Conservation (phyloP, 1,140 invertebrate species). For the Zaprionus nigranus region DNA sequence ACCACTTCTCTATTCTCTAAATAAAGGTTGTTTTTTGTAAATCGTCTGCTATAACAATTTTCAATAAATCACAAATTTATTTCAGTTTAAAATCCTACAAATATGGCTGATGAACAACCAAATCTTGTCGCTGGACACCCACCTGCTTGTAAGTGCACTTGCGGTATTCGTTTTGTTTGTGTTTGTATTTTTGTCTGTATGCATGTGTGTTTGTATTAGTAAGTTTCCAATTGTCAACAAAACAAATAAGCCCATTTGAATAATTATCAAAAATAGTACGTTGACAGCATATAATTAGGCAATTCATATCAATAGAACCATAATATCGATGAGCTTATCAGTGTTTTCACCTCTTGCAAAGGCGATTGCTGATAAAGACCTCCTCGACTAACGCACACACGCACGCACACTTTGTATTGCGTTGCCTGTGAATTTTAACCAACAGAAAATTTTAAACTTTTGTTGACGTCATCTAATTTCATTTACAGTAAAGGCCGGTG, state of each 20-base stretch:
- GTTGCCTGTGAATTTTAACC: conserved; percentile 18
- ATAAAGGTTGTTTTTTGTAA: conserved; percentile 10
- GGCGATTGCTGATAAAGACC: conserved; percentile 51
- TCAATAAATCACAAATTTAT: background rate
- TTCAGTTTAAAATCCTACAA: conserved; percentile 19
- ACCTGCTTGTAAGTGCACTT: conserved; percentile 89
- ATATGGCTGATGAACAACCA: conserved; percentile 86
- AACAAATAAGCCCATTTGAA: conserved; percentile 88
- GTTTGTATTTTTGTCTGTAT: conserved; percentile 13
- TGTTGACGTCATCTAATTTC: conserved; percentile 58
- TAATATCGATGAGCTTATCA: conserved; percentile 59
- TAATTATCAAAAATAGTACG: conserved; percentile 15
- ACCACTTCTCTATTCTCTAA: conserved; percentile 18
- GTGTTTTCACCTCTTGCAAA: conserved; percentile 41
- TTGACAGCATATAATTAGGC: conserved; percentile 29
- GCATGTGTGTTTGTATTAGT: conserved; percentile 9
- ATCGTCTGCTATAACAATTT: background rate
- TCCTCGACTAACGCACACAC: background rate
- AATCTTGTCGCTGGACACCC: conserved; percentile 93
- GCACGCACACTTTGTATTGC: conserved; percentile 22
- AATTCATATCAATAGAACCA: conserved; percentile 28
- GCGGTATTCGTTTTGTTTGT: background rate
- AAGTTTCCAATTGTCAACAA: conserved; percentile 65
- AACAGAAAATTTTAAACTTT: conserved; percentile 37
- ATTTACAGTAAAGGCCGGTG: conserved; percentile 93